These are phyloP conservation scores for Microcebus ravelobensis DNA, from an alignment of 2,113 vertebrate genomes.

Conservation along the genomic window DNA sequence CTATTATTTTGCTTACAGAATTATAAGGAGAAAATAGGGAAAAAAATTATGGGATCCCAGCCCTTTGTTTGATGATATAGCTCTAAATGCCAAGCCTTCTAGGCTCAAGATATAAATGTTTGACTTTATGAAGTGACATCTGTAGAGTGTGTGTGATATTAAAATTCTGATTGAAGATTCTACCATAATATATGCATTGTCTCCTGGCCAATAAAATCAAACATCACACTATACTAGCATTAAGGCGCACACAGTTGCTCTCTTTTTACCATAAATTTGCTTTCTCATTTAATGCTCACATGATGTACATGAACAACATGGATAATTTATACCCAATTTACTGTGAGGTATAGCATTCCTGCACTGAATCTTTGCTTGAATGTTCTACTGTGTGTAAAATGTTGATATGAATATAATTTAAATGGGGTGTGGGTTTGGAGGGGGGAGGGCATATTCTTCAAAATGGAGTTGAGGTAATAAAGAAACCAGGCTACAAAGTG, in stretches of 20 bases:
- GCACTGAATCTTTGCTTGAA: constrained; percentile 50
- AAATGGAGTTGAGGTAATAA: constrained; percentile 63
- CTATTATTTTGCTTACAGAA: constrained; percentile 24
- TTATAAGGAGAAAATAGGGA: background rate
- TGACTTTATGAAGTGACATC: constrained; percentile 52
- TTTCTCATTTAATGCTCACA: constrained; percentile 56
- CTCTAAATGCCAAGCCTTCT: constrained; percentile 20
- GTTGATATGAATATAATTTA: constrained; percentile 42
- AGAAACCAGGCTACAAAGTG: constrained; percentile 63
- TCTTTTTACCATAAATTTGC: constrained; percentile 61
- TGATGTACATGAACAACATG: constrained; percentile 46
- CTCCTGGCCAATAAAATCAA: constrained; percentile 60
- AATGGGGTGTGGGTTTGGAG: constrained; percentile 45
- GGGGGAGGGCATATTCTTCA: constrained; percentile 33
- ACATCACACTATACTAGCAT: constrained; percentile 34
- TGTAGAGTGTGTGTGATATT: constrained; percentile 29
- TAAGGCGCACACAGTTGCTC: constrained; percentile 30
- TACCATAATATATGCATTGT: constrained; percentile 10
- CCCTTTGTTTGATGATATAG: background rate
- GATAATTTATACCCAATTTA: constrained; percentile 75
- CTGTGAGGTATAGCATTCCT: constrained; percentile 56
- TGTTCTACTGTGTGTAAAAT: constrained; percentile 69
- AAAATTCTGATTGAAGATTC: constrained; percentile 64
- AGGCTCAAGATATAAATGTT: constrained; percentile 43
- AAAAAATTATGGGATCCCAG: background rate